These are phyloP conservation scores for Sitophilus oryzae DNA, from an alignment of 1,140 invertebrate genomes.

Conservation along the genomic window DNA sequence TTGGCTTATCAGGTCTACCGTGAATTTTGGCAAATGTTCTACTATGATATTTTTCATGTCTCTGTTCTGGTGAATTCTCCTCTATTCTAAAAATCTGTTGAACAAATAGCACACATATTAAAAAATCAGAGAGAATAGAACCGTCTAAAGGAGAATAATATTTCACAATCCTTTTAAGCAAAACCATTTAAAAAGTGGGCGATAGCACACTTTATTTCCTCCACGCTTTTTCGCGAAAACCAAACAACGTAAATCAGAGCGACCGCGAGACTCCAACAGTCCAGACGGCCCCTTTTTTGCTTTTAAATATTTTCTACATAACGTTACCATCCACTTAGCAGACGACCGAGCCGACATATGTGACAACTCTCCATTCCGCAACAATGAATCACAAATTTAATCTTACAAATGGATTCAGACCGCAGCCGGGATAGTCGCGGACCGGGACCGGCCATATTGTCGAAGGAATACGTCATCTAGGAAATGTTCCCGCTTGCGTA, in stretches of 20 bases:
- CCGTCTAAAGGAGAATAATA: too few relatives aligned
- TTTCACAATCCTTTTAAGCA: too few relatives aligned
- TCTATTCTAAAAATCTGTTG: too few relatives aligned
- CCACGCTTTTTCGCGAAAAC: background rate
- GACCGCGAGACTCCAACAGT: constrained; percentile 6
- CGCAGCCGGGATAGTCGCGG: constrained; percentile 33
- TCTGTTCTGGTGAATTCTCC: too few relatives aligned
- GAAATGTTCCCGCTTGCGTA: too few relatives aligned
- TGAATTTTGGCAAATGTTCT: too few relatives aligned
- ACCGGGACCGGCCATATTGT: constrained; percentile 37
- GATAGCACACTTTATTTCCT: too few relatives aligned
- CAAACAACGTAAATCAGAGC: constrained; percentile 32
- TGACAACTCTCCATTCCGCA: constrained; percentile 50
- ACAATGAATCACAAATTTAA: constrained; percentile 52
- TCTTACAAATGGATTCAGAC: constrained; percentile 48
- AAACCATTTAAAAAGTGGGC: too few relatives aligned
- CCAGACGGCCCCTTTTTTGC: constrained; percentile 35
- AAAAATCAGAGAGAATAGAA: too few relatives aligned
- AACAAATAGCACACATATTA: too few relatives aligned
- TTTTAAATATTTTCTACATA: constrained; percentile 44
- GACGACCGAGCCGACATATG: constrained; percentile 48
- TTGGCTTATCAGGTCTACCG: too few relatives aligned
- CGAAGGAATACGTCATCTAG: constrained; percentile 40
- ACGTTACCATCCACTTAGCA: constrained; percentile 45
- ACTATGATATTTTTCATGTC: too few relatives aligned